Percentiles rank a stretch among this genome's conserved stretches.
These are phyloP conservation scores for Chrysaora quinquecirrha DNA, from an alignment of 30 jellyfish, hydroid and myxozoan genomes.

Conservation along the genomic window DNA sequence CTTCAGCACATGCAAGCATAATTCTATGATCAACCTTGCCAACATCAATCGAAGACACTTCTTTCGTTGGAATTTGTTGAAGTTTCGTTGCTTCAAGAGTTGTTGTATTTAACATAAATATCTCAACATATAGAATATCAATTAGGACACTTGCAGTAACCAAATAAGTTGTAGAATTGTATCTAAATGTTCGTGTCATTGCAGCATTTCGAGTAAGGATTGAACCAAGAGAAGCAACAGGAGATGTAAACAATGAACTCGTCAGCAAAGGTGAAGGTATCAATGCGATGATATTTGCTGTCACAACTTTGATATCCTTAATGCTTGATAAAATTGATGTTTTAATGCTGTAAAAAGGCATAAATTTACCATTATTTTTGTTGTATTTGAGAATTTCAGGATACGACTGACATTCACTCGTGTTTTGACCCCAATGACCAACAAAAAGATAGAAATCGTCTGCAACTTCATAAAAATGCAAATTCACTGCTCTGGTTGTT, in stretches of 20 bases:
- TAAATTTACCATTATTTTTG: background rate
- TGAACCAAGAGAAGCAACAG: conserved; percentile 45
- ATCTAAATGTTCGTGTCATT: conserved; percentile 31
- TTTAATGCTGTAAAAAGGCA: conserved; percentile 13
- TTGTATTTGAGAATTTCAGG: conserved; percentile 51
- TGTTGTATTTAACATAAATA: conserved; percentile 27
- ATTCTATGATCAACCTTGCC: conserved; percentile 31
- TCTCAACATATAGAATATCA: conserved; percentile 17
- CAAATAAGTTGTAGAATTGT: conserved; percentile 35
- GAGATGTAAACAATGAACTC: conserved; percentile 30
- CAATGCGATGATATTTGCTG: conserved; percentile 39
- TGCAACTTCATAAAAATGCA: conserved; percentile 51
- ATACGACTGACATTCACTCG: conserved; percentile 37
- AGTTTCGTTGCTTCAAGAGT: conserved; percentile 24
- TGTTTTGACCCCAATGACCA: conserved; percentile 28
- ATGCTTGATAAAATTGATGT: background rate
- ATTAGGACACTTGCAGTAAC: conserved; percentile 27
- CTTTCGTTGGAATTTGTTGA: conserved; percentile 43
- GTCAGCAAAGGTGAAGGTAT: conserved; percentile 24
- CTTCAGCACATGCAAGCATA: conserved; percentile 58
- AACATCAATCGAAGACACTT: conserved; percentile 37
- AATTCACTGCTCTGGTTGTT: conserved; percentile 43
- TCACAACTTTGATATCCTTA: background rate
- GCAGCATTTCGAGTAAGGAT: conserved; percentile 10
- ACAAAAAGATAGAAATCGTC: conserved; percentile 46